Base-by-base conservation (phyloP, 30 jellyfish, hydroid and myxozoan genomes). In the Cassiopea andromeda region DNA sequence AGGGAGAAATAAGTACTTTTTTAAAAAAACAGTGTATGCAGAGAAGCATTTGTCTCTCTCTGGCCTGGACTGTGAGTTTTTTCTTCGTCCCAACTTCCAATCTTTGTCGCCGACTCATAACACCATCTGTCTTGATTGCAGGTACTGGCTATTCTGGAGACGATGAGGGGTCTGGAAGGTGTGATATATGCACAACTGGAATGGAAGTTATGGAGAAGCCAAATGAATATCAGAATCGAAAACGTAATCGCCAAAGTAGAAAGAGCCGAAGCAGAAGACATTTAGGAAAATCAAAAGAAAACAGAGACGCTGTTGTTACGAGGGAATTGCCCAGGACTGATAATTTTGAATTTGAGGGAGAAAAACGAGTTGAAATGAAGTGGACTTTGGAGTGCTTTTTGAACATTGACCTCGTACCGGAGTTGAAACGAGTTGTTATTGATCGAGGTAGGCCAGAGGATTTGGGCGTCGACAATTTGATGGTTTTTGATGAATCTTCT, bases 291-390 rank as follows among this genome's bases (percentile, higher is more conserved):
- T 38, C 69, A 38, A 81, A 81, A 44, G 61, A 78, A 48, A 38
- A 6, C 38, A 73, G 69, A 38, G 89, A 89, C 73, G 79, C 69
- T 15, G 64, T 76, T 77, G 57, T 59, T n/a, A 14, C 64, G 72
- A 75, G 93, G 58, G 93, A 86, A 60, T 75, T 86, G 9, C 93
- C 93, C 27, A 86, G 59, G 50, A 86, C 61, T 60, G 93, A 86
- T 48, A 86, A 75, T 75, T 89, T 80, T 81, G 97, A 89, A 50
- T 89, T 89, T 48, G 97, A 89, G 45, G 97, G 97, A 17, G 90
- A 82, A 86, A 82, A 81, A 61, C 81, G 61, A 69, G 89, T 69
- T 15, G 97, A 89, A 74, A 79, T 67, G 80, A 89, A 89, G 64
- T 89, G 97, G 97, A 89, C 92, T 69, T 48, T 89, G 78, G 92